These are phyloP conservation scores for Wiebesia pumilae DNA, from an alignment of 1,140 invertebrate species.

Conservation along the genomic window DNA sequence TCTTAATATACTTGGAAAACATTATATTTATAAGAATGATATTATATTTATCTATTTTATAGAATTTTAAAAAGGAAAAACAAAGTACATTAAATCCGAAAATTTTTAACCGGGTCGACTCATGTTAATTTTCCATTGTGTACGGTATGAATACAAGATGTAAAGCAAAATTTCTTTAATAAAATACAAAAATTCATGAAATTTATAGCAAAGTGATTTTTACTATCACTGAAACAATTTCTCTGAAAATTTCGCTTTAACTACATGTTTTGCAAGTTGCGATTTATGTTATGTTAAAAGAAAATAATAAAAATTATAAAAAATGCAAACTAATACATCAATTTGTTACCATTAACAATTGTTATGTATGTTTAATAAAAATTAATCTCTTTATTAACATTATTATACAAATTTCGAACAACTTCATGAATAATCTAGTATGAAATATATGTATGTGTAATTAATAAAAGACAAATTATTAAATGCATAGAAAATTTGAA, in stretches of 20 bases:
- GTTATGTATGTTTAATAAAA: no score
- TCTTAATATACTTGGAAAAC: no score
- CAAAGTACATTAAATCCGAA: neutral
- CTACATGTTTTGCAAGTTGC: neutral
- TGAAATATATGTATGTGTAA: no score
- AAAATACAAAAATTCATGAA: neutral
- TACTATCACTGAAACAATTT: neutral
- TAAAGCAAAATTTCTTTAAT: neutral
- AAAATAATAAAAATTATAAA: no score
- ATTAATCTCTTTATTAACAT: no score
- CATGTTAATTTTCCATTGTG: neutral
- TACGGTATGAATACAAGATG: neutral
- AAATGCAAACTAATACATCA: no score
- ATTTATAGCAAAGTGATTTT: neutral
- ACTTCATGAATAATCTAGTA: no score
- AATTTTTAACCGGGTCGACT: neutral
- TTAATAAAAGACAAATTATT: no score
- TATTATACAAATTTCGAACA: no score
- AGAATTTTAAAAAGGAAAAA: neutral
- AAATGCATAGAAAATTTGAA: no score
- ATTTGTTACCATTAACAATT: no score
- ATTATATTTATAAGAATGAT: neutral
- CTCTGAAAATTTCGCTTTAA: neutral
- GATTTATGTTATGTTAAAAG: neutral
- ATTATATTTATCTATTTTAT: neutral